These are phyloP conservation scores for Ptilonorhynchus violaceus DNA, from an alignment of 2,113 vertebrate genomes.

Conservation along the genomic window DNA sequence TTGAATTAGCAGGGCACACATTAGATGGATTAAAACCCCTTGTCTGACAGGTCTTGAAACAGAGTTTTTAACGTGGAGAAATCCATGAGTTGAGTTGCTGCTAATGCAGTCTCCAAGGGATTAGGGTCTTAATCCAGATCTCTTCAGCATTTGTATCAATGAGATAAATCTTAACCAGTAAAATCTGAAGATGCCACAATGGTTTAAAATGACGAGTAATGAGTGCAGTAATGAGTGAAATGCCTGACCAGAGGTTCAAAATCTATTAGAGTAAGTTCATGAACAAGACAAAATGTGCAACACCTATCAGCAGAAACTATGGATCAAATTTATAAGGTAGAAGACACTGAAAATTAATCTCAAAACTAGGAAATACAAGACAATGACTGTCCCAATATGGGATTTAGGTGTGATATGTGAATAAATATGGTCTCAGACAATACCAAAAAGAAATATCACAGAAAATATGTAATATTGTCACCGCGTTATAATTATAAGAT, in stretches of 20 bases:
- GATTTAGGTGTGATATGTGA: neutral
- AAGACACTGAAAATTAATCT: neutral
- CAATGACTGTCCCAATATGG: neutral
- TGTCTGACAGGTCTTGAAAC: neutral
- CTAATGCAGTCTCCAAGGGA: neutral
- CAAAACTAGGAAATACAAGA: neutral
- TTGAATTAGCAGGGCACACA: neutral
- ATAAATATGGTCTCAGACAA: neutral
- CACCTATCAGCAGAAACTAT: neutral
- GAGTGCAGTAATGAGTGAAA: neutral
- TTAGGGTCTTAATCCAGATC: neutral
- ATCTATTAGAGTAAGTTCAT: neutral
- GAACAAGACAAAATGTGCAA: neutral
- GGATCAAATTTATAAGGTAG: neutral
- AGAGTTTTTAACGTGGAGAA: slow-evolving; percentile 4
- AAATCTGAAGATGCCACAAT: neutral
- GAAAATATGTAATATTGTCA: neutral
- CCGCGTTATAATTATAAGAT: neutral
- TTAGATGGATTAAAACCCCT: slow-evolving; percentile 3
- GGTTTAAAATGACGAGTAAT: neutral
- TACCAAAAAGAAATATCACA: neutral
- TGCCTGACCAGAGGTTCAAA: neutral
- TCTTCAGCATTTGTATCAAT: neutral
- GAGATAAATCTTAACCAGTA: neutral
- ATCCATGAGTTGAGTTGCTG: neutral